These are phyloP conservation scores for Drosophila pseudotakahashii DNA, from an alignment of 2,888 invertebrate species.

Conservation along the genomic window DNA sequence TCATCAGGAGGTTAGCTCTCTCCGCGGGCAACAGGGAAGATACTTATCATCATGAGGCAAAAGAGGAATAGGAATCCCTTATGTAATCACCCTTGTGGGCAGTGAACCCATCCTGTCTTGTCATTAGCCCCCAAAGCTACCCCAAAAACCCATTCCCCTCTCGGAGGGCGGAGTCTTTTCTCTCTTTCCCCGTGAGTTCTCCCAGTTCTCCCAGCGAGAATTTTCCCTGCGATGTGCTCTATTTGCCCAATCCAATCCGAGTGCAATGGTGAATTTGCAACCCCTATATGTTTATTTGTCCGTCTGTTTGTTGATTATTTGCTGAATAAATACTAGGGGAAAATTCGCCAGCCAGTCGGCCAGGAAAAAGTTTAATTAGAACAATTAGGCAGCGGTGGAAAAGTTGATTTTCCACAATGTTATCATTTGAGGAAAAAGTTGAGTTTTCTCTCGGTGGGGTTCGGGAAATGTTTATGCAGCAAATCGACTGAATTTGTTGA, in stretches of 20 bases:
- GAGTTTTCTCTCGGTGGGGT: conserved; percentile 7
- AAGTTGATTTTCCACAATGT: conserved; percentile 43
- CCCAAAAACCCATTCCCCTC: conserved; percentile 10
- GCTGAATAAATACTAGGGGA: conserved; percentile 61
- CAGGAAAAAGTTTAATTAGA: conserved; percentile 69
- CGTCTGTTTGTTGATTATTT: conserved; percentile 56
- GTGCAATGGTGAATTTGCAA: conserved; percentile 50
- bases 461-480: conserved; percentile 77
- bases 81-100: conserved; percentile 43
- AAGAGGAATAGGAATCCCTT: no score
- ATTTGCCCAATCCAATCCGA: conserved; percentile 58
- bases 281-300: conserved; percentile 59
- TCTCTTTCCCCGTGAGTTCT: conserved; percentile 12
- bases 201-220: conserved; percentile 1
- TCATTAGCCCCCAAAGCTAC: conserved; percentile 34
- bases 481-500: conserved; percentile 83
- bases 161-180: conserved; percentile 48
- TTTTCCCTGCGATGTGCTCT: conserved; percentile 19
- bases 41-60: neutral
- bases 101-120: conserved; percentile 22
- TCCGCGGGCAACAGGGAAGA: neutral
- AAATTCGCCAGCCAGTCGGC: conserved; percentile 18
- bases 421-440: conserved; percentile 52
- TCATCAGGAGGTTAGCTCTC: neutral
- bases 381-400: conserved; percentile 52